These are phyloP conservation scores for Lepeophtheirus nordmannii DNA, from an alignment of 2,888 invertebrate species.

Conservation along the genomic window DNA sequence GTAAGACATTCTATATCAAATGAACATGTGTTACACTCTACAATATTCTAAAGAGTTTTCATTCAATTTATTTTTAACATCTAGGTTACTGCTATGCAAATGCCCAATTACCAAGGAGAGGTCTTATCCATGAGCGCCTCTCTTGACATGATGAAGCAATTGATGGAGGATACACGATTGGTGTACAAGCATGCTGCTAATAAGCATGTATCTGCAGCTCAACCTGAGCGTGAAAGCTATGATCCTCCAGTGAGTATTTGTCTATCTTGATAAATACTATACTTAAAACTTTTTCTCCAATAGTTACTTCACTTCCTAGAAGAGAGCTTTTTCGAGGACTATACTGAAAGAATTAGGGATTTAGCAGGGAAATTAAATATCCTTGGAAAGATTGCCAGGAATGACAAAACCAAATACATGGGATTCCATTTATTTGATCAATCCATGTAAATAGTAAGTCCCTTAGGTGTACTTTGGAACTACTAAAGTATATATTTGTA, in stretches of 20 bases:
- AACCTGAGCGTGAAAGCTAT: not conserved
- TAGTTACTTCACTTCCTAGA: slow-evolving; percentile 3
- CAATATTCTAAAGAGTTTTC: not conserved
- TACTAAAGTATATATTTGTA: no score
- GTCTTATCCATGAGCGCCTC: not conserved
- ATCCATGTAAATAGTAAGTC: not conserved
- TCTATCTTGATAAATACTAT: not conserved
- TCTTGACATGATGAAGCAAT: not conserved
- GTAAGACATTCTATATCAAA: no score
- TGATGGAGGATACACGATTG: not conserved
- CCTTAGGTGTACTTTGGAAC: not conserved
- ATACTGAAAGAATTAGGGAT: not conserved
- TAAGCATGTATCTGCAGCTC: not conserved
- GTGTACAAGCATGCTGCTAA: not conserved
- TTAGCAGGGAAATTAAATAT: not conserved
- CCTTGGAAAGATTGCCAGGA: slow-evolving; percentile 8
- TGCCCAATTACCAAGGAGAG: not conserved
- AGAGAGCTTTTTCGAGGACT: not conserved
- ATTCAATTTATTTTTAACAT: not conserved
- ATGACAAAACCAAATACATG: slow-evolving; percentile 11
- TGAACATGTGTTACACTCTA: not conserved
- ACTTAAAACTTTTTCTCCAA: not conserved
- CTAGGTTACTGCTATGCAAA: not conserved
- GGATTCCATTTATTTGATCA: slow-evolving; percentile 20
- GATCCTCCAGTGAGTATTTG: not conserved